Evolutionary conservation across 2,888 invertebrate genomes (phyloP).

Genomic region (Apotomis turbidana): DNA sequence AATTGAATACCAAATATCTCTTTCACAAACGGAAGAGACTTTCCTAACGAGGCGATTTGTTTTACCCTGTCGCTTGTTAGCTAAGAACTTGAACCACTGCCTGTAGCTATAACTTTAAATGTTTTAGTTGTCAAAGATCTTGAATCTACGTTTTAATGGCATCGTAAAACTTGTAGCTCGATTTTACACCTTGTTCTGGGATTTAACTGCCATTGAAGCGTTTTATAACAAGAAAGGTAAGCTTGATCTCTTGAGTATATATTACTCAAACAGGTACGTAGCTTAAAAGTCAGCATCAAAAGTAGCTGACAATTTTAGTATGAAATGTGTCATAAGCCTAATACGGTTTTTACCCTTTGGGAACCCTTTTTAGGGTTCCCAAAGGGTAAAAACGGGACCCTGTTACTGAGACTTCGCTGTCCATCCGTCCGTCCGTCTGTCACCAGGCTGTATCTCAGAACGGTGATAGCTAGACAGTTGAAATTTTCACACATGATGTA

Average conservation of each 20-base stretch:
- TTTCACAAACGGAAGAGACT: constrained; percentile 18
- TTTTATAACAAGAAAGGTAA: background rate
- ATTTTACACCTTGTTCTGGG: constrained; percentile 3
- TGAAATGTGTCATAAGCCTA: too few relatives aligned
- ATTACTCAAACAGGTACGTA: background rate
- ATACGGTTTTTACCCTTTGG: too few relatives aligned
- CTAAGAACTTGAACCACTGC: constrained; percentile 5
- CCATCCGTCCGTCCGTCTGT: too few relatives aligned
- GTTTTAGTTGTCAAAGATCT: constrained; percentile 22
- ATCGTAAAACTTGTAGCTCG: background rate
- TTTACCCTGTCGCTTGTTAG: constrained; percentile 29
- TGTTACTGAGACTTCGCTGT: too few relatives aligned
- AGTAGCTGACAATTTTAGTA: too few relatives aligned
- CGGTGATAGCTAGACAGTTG: too few relatives aligned
- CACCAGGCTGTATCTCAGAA: too few relatives aligned
- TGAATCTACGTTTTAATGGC: constrained; percentile 19
- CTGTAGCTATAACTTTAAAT: constrained; percentile 5
- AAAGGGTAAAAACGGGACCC: too few relatives aligned
- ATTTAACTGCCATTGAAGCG: background rate
- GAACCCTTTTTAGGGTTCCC: too few relatives aligned
- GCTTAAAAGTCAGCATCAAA: background rate
- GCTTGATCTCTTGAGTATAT: too few relatives aligned
- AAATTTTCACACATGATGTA: too few relatives aligned
- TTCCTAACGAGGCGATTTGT: constrained; percentile 18
- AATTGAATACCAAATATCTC: constrained; percentile 25